Conservation (phyloP, 1,140 invertebrate species). For the Lanistes nyassanus region DNA sequence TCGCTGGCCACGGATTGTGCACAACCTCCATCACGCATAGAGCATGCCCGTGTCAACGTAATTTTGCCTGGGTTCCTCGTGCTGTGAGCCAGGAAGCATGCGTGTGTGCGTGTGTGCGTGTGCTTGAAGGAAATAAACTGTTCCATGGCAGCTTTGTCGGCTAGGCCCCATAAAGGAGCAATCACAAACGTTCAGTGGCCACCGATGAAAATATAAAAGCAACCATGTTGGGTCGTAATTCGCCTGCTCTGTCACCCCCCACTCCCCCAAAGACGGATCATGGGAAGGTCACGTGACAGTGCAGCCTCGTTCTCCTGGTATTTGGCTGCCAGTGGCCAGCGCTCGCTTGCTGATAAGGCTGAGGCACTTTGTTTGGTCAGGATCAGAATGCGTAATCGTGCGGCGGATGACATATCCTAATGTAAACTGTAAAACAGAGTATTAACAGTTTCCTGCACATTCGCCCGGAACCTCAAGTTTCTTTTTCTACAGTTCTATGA, state of each 20-base stretch:
- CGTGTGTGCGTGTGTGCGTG: conserved; percentile 15
- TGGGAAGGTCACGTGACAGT: too few relatives aligned
- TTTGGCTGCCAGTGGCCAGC: too few relatives aligned
- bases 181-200: not conserved
- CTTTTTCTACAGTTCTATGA: too few relatives aligned
- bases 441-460: too few relatives aligned
- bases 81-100: not conserved
- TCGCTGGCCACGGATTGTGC: not conserved
- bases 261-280: not conserved
- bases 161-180: not conserved
- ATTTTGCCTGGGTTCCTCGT: not conserved
- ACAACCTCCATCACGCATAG: not conserved
- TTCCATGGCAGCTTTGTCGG: not conserved
- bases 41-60: not conserved
- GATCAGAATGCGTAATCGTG: too few relatives aligned
- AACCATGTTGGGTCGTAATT: not conserved
- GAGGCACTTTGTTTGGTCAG: too few relatives aligned
- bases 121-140: not conserved
- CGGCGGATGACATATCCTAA: too few relatives aligned
- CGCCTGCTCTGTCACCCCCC: too few relatives aligned
- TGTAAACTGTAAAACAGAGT: too few relatives aligned
- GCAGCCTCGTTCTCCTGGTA: too few relatives aligned
- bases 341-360: too few relatives aligned
- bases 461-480: too few relatives aligned
- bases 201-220: not conserved